Conservation (phyloP, 35 echinoderm and acorn worm genomes). For the Stichopus chloronotus region DNA sequence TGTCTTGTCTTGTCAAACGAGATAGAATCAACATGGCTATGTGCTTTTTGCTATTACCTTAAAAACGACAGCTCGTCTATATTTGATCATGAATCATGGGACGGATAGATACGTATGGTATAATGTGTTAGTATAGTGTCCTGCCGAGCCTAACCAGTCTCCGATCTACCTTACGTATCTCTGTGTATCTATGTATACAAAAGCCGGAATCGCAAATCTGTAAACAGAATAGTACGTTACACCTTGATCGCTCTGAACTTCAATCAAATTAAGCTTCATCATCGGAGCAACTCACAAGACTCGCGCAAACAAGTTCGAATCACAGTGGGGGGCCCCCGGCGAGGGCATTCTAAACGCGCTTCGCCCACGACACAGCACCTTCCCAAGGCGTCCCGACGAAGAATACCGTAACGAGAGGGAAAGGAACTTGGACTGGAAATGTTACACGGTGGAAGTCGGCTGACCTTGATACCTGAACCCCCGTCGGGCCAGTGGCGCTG, state of each 20-base stretch:
- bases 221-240: constrained; percentile 36
- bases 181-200: background rate
- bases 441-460: constrained; percentile 12
- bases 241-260: background rate
- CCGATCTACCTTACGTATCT: background rate
- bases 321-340: constrained; percentile 27
- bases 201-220: background rate
- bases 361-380: constrained; percentile 7
- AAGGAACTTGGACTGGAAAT: constrained; percentile 43
- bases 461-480: constrained; percentile 49
- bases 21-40: too few relatives aligned
- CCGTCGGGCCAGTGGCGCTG: background rate
- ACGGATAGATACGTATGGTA: too few relatives aligned
- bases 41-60: too few relatives aligned
- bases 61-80: too few relatives aligned
- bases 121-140: too few relatives aligned
- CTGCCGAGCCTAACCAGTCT: too few relatives aligned
- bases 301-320: constrained; percentile 41
- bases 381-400: constrained; percentile 37
- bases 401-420: background rate
- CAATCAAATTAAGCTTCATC: constrained; percentile 9
- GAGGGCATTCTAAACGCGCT: constrained; percentile 17
- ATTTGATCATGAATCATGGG: too few relatives aligned
- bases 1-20: too few relatives aligned
- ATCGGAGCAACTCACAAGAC: background rate